Evolutionary conservation across 1,140 invertebrate species (phyloP).

Genomic region (Caenorhabditis remanei): DNA sequence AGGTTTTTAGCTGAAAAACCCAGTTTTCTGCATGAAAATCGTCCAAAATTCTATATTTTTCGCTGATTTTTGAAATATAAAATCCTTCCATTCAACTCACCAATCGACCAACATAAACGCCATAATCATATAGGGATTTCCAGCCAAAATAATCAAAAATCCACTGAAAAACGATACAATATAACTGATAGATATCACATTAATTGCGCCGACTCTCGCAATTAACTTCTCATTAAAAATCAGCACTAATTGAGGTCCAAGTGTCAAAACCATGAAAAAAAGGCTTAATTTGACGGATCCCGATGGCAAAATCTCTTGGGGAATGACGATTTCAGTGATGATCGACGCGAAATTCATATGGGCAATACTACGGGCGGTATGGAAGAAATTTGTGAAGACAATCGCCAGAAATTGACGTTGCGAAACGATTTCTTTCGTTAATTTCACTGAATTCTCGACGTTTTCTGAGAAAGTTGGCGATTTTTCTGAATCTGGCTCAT

Average conservation of each 20-base stretch:
- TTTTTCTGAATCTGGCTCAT: neutral
- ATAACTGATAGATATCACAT: constrained; percentile 64
- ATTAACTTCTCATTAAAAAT: constrained; percentile 73
- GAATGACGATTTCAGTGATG: constrained; percentile 73
- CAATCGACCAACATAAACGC: constrained; percentile 76
- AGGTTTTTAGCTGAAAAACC: too few relatives aligned
- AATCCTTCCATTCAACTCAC: constrained; percentile 6
- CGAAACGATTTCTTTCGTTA: constrained; percentile 68
- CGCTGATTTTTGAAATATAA: neutral
- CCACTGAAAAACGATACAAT: constrained; percentile 69
- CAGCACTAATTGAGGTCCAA: constrained; percentile 72
- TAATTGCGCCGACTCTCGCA: constrained; percentile 66
- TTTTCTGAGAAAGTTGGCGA: neutral
- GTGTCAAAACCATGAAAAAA: constrained; percentile 72
- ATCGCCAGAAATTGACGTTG: constrained; percentile 71
- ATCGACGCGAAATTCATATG: constrained; percentile 77
- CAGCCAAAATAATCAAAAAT: constrained; percentile 68
- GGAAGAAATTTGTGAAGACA: constrained; percentile 75
- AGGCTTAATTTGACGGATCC: constrained; percentile 71
- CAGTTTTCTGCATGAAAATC: too few relatives aligned
- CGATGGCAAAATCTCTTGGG: constrained; percentile 73
- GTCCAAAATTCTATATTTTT: too few relatives aligned
- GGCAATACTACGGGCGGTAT: constrained; percentile 70
- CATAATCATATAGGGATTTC: constrained; percentile 70
- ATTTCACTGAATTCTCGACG: neutral